Evolutionary conservation across 2,797 vertebrate species (phyloP).

Genomic region (Syngnathus acus): DNA sequence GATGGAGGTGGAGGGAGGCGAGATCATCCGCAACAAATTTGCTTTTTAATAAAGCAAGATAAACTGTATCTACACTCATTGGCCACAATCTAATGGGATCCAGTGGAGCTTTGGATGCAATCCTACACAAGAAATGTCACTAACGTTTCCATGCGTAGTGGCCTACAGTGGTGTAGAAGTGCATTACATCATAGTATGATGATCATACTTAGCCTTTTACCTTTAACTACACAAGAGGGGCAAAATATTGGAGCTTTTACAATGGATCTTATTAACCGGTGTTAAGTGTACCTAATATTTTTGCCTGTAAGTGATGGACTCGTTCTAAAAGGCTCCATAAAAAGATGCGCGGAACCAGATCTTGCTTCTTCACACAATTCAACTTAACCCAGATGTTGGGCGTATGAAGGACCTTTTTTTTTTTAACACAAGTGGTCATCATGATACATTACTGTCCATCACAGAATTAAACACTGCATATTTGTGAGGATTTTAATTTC

Average conservation of each 20-base stretch:
- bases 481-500: not conserved
- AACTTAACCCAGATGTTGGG: not conserved
- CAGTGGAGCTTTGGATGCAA: not conserved
- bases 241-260: not conserved
- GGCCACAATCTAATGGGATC: not conserved
- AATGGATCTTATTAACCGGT: not conserved
- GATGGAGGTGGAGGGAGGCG: constrained; percentile 94
- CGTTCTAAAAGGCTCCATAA: not conserved
- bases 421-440: too few species aligned
- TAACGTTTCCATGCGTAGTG: not conserved
- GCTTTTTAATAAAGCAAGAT: constrained; percentile 53
- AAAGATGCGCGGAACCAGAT: not conserved
- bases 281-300: not conserved
- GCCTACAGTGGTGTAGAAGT: not conserved
- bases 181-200: not conserved
- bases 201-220: not conserved
- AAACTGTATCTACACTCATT: not conserved
- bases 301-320: not conserved
- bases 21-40: constrained; percentile 90
- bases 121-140: not conserved
- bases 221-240: not conserved
- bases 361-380: not conserved
- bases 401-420: not conserved
- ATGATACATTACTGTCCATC: not conserved
- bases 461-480: too few species aligned